A percentile compares a stretch with the other conserved stretches of the same genome.
phyloP scores from a whole-genome alignment of 2,797 vertebrate genomes.

The Rhinella marina region DNA sequence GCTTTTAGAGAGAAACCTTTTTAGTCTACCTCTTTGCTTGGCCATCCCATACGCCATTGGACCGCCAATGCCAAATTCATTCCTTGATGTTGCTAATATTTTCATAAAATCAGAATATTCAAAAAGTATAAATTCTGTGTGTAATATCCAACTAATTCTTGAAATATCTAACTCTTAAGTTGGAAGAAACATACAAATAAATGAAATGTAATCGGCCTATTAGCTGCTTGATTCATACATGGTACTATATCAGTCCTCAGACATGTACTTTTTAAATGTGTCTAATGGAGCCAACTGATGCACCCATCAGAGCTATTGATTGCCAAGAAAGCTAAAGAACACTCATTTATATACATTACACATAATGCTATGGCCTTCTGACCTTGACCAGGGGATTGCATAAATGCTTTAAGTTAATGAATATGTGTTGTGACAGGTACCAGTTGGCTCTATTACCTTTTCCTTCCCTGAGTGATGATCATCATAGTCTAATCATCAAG shows the following conservation, averaged over 20 bases:
- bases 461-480: neutral
- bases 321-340: neutral
- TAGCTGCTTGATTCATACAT: neutral
- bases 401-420: neutral
- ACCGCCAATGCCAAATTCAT: no score
- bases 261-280: neutral
- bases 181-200: neutral
- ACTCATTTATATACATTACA: neutral
- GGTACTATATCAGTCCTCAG: neutral
- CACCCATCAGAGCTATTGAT: neutral
- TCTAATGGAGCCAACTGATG: neutral
- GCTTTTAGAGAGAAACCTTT: no score
- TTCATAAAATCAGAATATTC: no score
- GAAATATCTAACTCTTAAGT: neutral
- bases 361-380: neutral
- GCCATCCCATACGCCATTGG: no score
- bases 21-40: no score
- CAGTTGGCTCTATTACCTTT: neutral
- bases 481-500: neutral
- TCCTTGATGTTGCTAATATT: no score
- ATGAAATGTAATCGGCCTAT: neutral
- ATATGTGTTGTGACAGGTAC: neutral
- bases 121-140: neutral
- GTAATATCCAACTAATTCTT: neutral
- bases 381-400: neutral